phyloP scores from a whole-genome alignment of 1,140 invertebrate genomes.

The Heterodera schachtii region DNA sequence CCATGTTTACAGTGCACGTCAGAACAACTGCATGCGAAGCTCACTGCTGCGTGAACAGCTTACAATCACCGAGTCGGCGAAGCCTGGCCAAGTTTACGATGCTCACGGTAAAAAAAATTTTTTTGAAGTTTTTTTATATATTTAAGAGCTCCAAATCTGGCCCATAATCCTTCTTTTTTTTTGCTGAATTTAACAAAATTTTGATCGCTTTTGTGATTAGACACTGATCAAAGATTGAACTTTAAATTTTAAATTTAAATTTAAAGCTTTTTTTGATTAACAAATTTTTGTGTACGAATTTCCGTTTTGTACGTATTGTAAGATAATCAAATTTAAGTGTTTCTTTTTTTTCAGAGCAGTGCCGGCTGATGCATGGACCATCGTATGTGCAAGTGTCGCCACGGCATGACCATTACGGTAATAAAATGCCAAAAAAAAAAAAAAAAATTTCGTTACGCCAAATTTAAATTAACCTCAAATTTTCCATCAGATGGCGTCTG shows the following conservation, averaged over 20 bases:
- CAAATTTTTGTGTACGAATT: too few species aligned
- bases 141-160: too few species aligned
- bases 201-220: too few species aligned
- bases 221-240: too few species aligned
- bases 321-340: too few species aligned
- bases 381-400: conserved; percentile 64
- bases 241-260: too few species aligned
- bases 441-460: neutral
- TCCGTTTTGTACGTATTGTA: too few species aligned
- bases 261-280: too few species aligned
- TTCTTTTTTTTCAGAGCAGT: conserved; percentile 34
- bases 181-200: too few species aligned
- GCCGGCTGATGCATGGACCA: conserved; percentile 61
- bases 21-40: conserved; percentile 61
- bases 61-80: conserved; percentile 43
- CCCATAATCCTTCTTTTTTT: too few species aligned
- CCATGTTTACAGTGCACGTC: conserved; percentile 45
- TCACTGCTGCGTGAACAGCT: conserved; percentile 58
- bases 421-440: neutral
- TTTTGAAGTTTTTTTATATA: too few species aligned
- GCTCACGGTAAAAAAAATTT: conserved; percentile 54
- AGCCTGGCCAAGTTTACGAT: conserved; percentile 65
- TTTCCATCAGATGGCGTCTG: conserved; percentile 56
- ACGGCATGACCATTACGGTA: conserved; percentile 58
- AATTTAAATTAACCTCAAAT: neutral